These are phyloP conservation scores for Drosophila prosaltans DNA, from an alignment of 1,140 invertebrate species.

Conservation along the genomic window DNA sequence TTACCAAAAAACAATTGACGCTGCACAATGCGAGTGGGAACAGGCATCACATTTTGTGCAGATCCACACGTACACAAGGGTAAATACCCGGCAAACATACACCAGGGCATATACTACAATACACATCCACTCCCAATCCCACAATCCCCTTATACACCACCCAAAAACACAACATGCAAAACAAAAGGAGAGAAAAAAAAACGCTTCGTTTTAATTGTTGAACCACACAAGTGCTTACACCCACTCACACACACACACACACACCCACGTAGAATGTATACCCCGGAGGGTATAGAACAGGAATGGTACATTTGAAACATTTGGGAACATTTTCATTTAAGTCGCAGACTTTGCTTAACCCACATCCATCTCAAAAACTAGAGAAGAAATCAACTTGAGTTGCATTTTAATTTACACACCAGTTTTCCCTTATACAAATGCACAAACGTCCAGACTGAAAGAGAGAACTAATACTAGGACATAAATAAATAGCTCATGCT, in stretches of 20 bases:
- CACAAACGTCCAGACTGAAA: neutral
- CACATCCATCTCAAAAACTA: constrained; percentile 43
- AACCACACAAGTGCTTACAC: constrained; percentile 69
- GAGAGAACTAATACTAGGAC: constrained; percentile 20
- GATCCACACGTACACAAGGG: constrained; percentile 65
- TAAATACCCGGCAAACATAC: constrained; percentile 57
- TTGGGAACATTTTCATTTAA: constrained; percentile 40
- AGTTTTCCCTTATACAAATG: constrained; percentile 41
- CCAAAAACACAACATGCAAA: constrained; percentile 6
- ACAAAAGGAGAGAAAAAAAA: constrained; percentile 27
- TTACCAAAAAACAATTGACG: constrained; percentile 39
- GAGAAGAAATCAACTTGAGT: constrained; percentile 59
- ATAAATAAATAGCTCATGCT: constrained; percentile 71
- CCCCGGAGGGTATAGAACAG: constrained; percentile 18
- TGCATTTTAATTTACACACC: constrained; percentile 77
- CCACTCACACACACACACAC: constrained; percentile 31
- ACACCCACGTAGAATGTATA: constrained; percentile 5
- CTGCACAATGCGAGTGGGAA: constrained; percentile 40
- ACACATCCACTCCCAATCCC: constrained; percentile 3
- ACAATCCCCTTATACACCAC: neutral
- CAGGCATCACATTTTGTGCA: constrained; percentile 44
- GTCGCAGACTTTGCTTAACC: constrained; percentile 69
- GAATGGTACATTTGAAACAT: constrained; percentile 22
- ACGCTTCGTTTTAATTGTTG: constrained; percentile 73
- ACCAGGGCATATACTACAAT: constrained; percentile 15